A percentile compares a stretch with the other conserved stretches of the same genome.
phyloP scores from a whole-genome alignment of 2,797 vertebrate species.

The Triplophysa yarkandensis region DNA sequence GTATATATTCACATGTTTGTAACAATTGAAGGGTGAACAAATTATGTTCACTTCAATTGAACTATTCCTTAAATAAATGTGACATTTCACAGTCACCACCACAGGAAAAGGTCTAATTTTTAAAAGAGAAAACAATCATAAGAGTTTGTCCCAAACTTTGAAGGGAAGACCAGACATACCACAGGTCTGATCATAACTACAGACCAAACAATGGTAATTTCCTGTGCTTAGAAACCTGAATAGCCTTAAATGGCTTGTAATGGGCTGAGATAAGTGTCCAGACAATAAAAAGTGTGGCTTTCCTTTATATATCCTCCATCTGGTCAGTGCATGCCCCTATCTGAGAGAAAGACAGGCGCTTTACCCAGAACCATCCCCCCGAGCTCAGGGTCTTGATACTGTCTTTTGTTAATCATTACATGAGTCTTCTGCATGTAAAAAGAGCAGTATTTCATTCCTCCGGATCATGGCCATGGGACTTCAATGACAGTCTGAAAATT shows the following conservation, averaged over 20 bases:
- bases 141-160: not conserved
- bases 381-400: not conserved
- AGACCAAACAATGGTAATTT: constrained; percentile 51
- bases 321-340: constrained; percentile 33
- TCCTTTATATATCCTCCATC: constrained; percentile 10
- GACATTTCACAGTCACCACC: too few relatives aligned
- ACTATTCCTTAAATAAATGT: too few relatives aligned
- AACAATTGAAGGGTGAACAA: too few relatives aligned
- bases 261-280: constrained; percentile 32
- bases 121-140: too few relatives aligned
- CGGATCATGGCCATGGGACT: constrained; percentile 8
- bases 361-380: constrained; percentile 23
- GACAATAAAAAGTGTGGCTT: constrained; percentile 50
- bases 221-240: constrained; percentile 42
- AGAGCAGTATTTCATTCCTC: not conserved
- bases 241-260: constrained; percentile 35
- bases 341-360: not conserved
- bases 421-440: not conserved
- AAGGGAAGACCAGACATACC: not conserved
- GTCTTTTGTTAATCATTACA: constrained; percentile 46
- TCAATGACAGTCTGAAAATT: constrained; percentile 2
- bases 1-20: too few relatives aligned
- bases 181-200: constrained; percentile 4
- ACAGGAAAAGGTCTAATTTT: too few relatives aligned
- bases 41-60: too few relatives aligned